A percentile compares a stretch with the other conserved stretches of the same genome.
These are phyloP conservation scores for Cosmopolites sordidus DNA, from an alignment of 2,888 invertebrate species.

Conservation along the genomic window DNA sequence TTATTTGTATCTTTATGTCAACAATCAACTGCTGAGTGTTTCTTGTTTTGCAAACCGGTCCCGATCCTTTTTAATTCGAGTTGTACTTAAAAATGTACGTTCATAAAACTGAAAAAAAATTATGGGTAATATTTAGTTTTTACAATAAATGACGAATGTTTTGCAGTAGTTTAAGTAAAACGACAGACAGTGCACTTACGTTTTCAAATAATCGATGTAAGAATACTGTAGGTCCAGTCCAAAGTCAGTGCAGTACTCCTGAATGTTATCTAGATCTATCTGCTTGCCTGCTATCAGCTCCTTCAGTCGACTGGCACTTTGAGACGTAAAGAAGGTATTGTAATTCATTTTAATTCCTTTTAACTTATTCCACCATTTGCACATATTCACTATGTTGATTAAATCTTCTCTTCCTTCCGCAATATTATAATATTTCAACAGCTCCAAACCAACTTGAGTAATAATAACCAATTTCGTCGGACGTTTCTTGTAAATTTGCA, in stretches of 20 bases:
- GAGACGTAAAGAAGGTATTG: conserved; percentile 35
- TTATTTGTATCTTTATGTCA: too few relatives aligned
- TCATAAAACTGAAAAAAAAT: too few relatives aligned
- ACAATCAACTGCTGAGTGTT: too few relatives aligned
- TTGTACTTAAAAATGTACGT: too few relatives aligned
- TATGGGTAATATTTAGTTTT: too few relatives aligned
- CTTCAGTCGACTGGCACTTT: conserved; percentile 30
- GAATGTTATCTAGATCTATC: conserved; percentile 39
- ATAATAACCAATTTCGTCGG: conserved; percentile 35
- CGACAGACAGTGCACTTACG: too few relatives aligned
- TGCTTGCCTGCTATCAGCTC: conserved; percentile 30
- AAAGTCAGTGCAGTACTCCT: conserved; percentile 49
- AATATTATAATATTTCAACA: conserved; percentile 29
- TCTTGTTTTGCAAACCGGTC: too few relatives aligned
- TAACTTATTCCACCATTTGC: conserved; percentile 40
- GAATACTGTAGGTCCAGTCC: conserved; percentile 39
- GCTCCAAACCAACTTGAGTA: conserved; percentile 32
- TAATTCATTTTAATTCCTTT: conserved; percentile 27
- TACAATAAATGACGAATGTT: too few relatives aligned
- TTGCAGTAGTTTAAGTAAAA: too few relatives aligned
- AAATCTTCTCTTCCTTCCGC: conserved; percentile 23
- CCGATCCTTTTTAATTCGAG: too few relatives aligned
- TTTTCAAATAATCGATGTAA: conserved; percentile 29
- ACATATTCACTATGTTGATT: conserved; percentile 25
- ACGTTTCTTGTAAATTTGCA: conserved; percentile 35